Base-by-base conservation (phyloP, 2,113 vertebrate genomes). In the Cheirogaleus medius region DNA sequence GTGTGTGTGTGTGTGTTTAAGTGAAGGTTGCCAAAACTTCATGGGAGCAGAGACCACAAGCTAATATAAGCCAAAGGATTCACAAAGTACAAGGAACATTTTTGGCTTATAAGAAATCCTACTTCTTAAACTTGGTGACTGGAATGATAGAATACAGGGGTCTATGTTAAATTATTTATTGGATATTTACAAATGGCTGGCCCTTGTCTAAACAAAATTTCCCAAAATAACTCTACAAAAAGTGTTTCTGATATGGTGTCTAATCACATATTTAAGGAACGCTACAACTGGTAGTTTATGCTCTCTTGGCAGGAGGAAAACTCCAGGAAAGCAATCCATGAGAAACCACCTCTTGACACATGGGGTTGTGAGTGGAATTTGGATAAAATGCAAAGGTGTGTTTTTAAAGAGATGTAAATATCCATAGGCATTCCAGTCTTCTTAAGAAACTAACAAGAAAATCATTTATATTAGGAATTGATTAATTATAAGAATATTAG, bases 21-120 rank as follows among this genome's bases (percentile, higher is more conserved):
- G 76, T 81, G 54, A 95, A 20, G 39, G n/a, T 92, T 96, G 95
- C 91, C 97, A 97, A 96, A 93, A 96, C 58, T 76, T 97, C 82
- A 77, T 96, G 81, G 76, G 37, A 93, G 90, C 47, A 93, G 44
- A 97, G 94, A 95, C 93, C 95, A 91, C 78, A 93, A 94, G 23
- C 56, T 90, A 95, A 94, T 84, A 80, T 66, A 95, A 96, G 76
- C 93, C 74, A 96, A 97, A 93, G 86, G 54, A 94, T 84, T 96
- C 86, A 82, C 91, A 97, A 93, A 80, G 2, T 89, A 93, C 25
- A 89, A 88, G 73, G 44, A 82, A 94, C 3, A 12, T 87, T 98
- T 93, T 76, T 96, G 54, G 74, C 68, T 94, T 89, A 60, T 68
- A 83, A 87, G 44, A 94, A 77, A 88, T 87, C 73, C n/a, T 87